Evolutionary conservation across 2,797 vertebrate genomes (phyloP).

Genomic region (Taeniopygia guttata): DNA sequence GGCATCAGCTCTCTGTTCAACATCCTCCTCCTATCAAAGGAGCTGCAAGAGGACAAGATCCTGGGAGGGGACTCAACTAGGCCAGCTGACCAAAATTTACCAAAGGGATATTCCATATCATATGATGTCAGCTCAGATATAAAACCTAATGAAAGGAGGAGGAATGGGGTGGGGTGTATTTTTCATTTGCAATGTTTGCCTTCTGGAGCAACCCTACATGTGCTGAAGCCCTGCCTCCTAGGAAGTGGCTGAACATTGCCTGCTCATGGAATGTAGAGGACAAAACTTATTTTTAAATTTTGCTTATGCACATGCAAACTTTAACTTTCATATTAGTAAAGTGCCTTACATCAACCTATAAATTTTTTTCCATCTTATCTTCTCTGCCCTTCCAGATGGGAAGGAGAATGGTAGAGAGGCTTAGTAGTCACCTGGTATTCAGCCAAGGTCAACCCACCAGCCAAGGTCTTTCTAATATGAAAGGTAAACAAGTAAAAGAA

Average conservation of each 20-base stretch:
- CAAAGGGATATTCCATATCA: not conserved
- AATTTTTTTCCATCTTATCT: not conserved
- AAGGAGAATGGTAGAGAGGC: not conserved
- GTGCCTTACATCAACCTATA: not conserved
- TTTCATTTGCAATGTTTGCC: not conserved
- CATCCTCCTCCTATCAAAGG: not conserved
- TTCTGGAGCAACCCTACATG: not conserved
- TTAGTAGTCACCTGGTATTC: not conserved
- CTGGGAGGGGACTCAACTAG: not conserved
- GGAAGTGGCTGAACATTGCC: not conserved
- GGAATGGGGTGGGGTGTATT: not conserved
- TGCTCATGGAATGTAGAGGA: not conserved
- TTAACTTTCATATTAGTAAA: not conserved
- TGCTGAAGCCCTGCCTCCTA: not conserved
- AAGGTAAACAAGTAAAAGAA: not conserved
- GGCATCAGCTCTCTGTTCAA: not conserved
- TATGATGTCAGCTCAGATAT: not conserved
- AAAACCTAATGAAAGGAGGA: not conserved
- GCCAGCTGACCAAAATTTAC: not conserved
- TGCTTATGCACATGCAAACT: rapidly evolving
- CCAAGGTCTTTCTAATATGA: not conserved
- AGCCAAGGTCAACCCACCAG: not conserved
- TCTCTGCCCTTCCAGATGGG: not conserved
- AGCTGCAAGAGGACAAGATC: not conserved
- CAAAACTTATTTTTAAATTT: not conserved